Conservation (phyloP, 2,888 invertebrate species). For the Hydriomena furcata region DNA sequence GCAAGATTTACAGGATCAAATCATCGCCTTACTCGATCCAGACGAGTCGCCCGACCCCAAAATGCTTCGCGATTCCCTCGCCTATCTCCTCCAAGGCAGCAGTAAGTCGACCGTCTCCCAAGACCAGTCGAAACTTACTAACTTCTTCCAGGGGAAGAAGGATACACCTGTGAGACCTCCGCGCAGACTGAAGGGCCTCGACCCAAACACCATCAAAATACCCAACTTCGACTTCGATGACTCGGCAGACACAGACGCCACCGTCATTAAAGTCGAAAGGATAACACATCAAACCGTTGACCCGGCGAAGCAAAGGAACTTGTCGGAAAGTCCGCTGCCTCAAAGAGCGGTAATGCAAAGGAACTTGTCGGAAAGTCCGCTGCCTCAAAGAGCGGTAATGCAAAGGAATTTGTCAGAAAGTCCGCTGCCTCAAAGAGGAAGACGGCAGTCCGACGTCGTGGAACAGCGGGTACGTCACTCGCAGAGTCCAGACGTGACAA, state of each 20-base stretch:
- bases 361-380: conserved; percentile 30
- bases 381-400: too few species aligned
- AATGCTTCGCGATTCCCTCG: conserved; percentile 56
- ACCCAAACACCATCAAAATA: conserved; percentile 48
- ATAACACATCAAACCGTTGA: conserved; percentile 31
- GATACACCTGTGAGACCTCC: conserved; percentile 51
- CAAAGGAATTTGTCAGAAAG: conserved; percentile 29
- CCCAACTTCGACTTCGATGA: conserved; percentile 56
- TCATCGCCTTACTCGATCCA: conserved; percentile 64
- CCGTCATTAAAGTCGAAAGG: conserved; percentile 45
- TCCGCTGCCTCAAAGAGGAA: conserved; percentile 41
- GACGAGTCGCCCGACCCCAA: conserved; percentile 66
- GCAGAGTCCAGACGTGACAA: conserved; percentile 53
- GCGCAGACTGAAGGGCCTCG: conserved; percentile 66
- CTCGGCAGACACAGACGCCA: conserved; percentile 61
- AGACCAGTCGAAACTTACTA: conserved; percentile 45
- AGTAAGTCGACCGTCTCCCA: conserved; percentile 48
- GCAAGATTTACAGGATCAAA: conserved; percentile 66
- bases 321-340: conserved; percentile 34
- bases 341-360: conserved; percentile 13
- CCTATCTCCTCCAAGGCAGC: conserved; percentile 59
- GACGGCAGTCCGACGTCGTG: conserved; percentile 53
- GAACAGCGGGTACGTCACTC: conserved; percentile 47
- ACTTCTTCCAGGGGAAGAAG: conserved; percentile 55
- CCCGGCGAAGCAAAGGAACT: conserved; percentile 15